A percentile compares a stretch with the other conserved stretches of the same genome.
Evolutionary conservation across 30 jellyfish, hydroid and myxozoan species (phyloP).

Genomic region (Aurelia aurita complex sp. Pacific): DNA sequence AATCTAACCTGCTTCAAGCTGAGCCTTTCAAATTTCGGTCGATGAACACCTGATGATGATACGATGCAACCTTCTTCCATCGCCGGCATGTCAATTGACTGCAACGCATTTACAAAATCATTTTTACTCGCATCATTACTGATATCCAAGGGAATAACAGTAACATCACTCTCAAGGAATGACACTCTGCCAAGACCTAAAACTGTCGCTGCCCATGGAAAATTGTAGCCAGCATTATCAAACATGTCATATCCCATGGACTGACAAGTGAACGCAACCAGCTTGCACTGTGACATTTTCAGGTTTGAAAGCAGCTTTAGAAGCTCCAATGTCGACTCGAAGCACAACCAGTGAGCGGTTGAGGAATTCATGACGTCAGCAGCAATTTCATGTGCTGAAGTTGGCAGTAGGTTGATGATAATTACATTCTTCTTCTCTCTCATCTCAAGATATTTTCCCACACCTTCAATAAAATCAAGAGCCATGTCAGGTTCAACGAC

Average conservation of each 20-base stretch:
- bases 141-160: constrained; percentile 20
- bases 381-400: neutral
- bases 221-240: too few relatives aligned
- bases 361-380: neutral
- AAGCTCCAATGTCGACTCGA: constrained; percentile 34
- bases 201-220: constrained; percentile 43
- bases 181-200: constrained; percentile 42
- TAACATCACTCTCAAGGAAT: constrained; percentile 14
- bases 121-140: neutral
- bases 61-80: constrained; percentile 12
- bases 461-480: too few relatives aligned
- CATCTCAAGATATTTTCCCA: too few relatives aligned
- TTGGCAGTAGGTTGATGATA: constrained; percentile 32
- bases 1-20: neutral
- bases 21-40: constrained; percentile 5
- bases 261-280: constrained; percentile 19
- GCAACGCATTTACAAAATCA: neutral
- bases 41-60: neutral
- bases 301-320: constrained; percentile 3
- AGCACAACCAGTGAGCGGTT: constrained; percentile 26
- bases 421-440: neutral
- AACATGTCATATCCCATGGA: too few relatives aligned
- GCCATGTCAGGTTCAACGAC: too few relatives aligned
- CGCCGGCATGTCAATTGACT: neutral
- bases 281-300: neutral